A percentile compares a stretch with the other conserved stretches of the same genome.
These are phyloP conservation scores for Amia ocellicauda DNA, from an alignment of 2,113 vertebrate species.

Conservation along the genomic window DNA sequence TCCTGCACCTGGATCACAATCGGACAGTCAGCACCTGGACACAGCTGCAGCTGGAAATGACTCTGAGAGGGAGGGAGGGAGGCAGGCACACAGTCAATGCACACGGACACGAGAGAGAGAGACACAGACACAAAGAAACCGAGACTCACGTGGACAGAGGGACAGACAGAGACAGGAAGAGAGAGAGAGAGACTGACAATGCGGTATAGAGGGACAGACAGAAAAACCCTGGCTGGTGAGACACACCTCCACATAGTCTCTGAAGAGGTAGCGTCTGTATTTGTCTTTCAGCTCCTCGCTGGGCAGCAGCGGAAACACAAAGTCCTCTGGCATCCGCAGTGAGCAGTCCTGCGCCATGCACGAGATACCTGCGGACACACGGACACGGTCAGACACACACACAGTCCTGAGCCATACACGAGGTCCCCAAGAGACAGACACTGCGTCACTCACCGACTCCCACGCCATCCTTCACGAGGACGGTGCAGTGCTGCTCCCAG, in stretches of 20 bases:
- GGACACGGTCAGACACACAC: slow-evolving; percentile 22
- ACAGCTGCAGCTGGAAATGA: slow-evolving; percentile 97
- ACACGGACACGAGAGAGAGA: not conserved
- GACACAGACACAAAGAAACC: not conserved
- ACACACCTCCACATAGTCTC: slow-evolving; percentile 93
- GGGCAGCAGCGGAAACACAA: slow-evolving; percentile 91
- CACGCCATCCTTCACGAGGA: slow-evolving; percentile 93
- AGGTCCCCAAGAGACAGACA: not conserved
- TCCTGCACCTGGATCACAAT: slow-evolving; percentile 98
- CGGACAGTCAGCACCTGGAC: slow-evolving; percentile 96
- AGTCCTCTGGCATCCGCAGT: slow-evolving; percentile 92
- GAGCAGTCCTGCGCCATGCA: slow-evolving; percentile 98
- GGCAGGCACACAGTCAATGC: not conserved
- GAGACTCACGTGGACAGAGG: too few species aligned
- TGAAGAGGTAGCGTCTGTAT: slow-evolving; percentile 99
- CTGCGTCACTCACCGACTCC: slow-evolving; percentile 86
- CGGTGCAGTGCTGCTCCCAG: slow-evolving; percentile 98
- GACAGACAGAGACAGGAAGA: not conserved
- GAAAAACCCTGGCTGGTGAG: not conserved
- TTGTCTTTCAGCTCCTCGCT: slow-evolving; percentile 96
- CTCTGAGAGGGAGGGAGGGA: slow-evolving; percentile 63
- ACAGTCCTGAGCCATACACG: not conserved
- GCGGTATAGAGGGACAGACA: too few species aligned
- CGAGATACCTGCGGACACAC: slow-evolving; percentile 76
- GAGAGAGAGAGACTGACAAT: too few species aligned